Conservation (phyloP, 2,888 invertebrate genomes). For the Ametastegia equiseti region DNA sequence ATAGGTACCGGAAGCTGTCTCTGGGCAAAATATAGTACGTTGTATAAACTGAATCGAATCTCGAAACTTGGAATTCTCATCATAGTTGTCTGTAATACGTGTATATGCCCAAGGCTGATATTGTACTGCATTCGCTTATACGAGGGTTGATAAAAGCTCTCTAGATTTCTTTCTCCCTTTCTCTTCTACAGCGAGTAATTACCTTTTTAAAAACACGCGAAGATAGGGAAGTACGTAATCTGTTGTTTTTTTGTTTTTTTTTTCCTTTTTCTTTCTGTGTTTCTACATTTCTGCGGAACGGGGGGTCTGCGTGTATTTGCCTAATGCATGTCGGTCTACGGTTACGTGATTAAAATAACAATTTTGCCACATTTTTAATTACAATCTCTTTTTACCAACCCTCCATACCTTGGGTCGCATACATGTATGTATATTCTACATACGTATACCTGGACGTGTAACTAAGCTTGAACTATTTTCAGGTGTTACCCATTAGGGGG, state of each 20-base stretch:
- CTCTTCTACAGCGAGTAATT: constrained; percentile 5
- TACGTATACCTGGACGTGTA: neutral
- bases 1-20: neutral
- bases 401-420: too few species aligned
- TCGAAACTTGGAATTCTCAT: too few species aligned
- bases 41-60: too few species aligned
- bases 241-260: too few species aligned
- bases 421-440: neutral
- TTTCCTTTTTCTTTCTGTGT: too few species aligned
- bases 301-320: neutral
- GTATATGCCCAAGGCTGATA: too few species aligned
- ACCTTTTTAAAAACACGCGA: neutral
- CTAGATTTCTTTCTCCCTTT: too few species aligned
- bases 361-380: constrained; percentile 12
- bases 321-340: neutral
- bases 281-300: too few species aligned
- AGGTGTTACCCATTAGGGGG: neutral
- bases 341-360: constrained; percentile 33
- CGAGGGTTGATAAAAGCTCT: too few species aligned
- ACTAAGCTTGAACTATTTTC: neutral
- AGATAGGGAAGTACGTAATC: neutral
- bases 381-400: neutral
- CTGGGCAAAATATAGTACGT: neutral
- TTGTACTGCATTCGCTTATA: too few species aligned
- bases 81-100: too few species aligned